Evolutionary conservation across 1,140 invertebrate genomes (phyloP), one percentile per base, ranked within the genome.

Genomic region (Calliopsis andreniformis): DNA sequence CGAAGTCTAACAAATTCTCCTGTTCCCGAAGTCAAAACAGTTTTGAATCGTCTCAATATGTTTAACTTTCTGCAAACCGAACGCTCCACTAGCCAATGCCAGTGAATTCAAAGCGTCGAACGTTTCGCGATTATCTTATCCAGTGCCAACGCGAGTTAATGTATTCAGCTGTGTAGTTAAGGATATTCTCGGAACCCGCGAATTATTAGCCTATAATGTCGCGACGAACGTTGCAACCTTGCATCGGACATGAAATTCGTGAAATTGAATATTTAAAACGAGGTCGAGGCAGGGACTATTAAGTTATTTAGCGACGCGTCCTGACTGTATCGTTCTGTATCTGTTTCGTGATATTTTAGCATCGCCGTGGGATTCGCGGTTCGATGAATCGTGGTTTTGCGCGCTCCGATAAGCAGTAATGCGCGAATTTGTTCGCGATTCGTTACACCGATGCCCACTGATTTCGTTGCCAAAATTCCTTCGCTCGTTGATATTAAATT

Each of bases 351-450:
- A 30, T 63, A 47, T 42, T 62, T 28, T 18, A 16, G 3, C 51
- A 42, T 51, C 3, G 4, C 16, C 18, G n/a, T 2, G 32, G 18
- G 45, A 51, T 71, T 51, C 30, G 25, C 45, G 12, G 30, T 39
- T 35, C 69, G 58, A 63, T 72, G 25, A 30, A 39, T 49, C 47
- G 47, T 16, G 23, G 61, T 63, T 72, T 42, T 30, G 18, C 10
- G 28, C 45, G 35, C 32, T 25, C 49, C 45, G 47, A 72, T 12
- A 61, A 42, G 5, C 59, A 62, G 51, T 62, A 30, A 28, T 51
- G 56, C 18, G 32, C 32, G 32, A 20, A 23, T 63, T 51, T 47
- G 18, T 53, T 63, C 30, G 14, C 20, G 23, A 18, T 61, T 43
- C 42, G 14, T 20, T 45, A 35, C 45, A 49, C 20, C 18, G 20